Conservation (phyloP, 2,888 invertebrate genomes). For the Ligdia adustata region DNA sequence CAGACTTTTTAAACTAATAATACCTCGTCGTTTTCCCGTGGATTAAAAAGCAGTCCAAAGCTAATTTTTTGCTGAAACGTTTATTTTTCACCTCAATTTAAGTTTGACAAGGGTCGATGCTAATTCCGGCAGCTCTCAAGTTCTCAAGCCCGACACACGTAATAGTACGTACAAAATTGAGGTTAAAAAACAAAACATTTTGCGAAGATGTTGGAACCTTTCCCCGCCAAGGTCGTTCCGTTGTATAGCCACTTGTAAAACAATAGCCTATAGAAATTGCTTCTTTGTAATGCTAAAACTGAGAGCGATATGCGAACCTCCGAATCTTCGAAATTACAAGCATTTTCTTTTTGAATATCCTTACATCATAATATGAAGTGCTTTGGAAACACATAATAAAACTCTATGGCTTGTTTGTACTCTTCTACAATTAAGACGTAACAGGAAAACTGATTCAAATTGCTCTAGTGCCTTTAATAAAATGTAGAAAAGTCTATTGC, state of each 20-base stretch:
- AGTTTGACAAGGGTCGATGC: slow-evolving; percentile 6
- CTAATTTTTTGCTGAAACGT: no score
- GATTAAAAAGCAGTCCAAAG: no score
- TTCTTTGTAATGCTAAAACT: slow-evolving; percentile 47
- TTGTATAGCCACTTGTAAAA: slow-evolving; percentile 54
- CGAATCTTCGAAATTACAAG: slow-evolving; percentile 15
- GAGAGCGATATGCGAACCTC: slow-evolving; percentile 27
- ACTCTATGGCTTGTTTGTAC: slow-evolving; percentile 6
- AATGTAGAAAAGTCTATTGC: no score
- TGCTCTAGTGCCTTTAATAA: no score
- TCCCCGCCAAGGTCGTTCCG: slow-evolving; percentile 44
- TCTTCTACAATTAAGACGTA: no score
- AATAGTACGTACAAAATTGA: slow-evolving; percentile 14
- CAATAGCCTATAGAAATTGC: slow-evolving; percentile 56
- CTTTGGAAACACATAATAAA: slow-evolving; percentile 13
- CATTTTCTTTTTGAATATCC: slow-evolving; percentile 18
- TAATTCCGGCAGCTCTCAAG: not conserved
- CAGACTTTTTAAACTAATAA: no score
- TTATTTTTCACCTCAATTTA: not conserved
- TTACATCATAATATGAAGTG: slow-evolving; percentile 9
- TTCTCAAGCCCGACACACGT: not conserved
- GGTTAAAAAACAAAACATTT: slow-evolving; percentile 29
- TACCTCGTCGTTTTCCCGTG: no score
- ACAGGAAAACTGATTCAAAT: no score
- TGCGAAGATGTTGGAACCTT: slow-evolving; percentile 36